A percentile compares a stretch with the other conserved stretches of the same genome.
Evolutionary conservation across 1,140 invertebrate genomes (phyloP).

Genomic region (Microplitis mediator): DNA sequence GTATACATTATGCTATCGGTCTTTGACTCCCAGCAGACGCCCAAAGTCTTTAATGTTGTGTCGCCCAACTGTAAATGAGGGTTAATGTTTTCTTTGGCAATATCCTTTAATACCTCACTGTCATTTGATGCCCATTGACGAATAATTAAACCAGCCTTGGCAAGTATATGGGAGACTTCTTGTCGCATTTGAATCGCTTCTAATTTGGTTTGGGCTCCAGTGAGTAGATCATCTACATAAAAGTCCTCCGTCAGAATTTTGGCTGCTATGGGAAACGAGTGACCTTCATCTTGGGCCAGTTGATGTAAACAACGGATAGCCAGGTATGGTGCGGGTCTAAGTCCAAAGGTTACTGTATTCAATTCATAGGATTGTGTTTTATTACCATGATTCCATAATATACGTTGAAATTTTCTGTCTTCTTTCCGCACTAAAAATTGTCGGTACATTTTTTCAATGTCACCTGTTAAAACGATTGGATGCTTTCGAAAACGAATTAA

Average conservation of each 20-base stretch:
- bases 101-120: background rate
- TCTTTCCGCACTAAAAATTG: constrained; percentile 41
- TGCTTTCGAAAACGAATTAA: constrained; percentile 20
- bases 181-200: background rate
- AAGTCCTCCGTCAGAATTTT: too few relatives aligned
- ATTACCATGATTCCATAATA: constrained; percentile 41
- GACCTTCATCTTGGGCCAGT: background rate
- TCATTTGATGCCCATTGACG: constrained; percentile 21
- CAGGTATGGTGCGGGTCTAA: constrained; percentile 32
- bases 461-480: constrained; percentile 34
- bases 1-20: background rate
- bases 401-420: constrained; percentile 42
- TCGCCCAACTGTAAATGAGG: background rate
- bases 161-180: background rate
- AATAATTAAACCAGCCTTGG: constrained; percentile 14
- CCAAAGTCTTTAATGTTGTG: constrained; percentile 11
- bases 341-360: constrained; percentile 47
- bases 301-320: background rate
- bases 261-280: too few relatives aligned
- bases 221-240: background rate
- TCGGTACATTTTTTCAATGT: constrained; percentile 51
- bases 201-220: background rate
- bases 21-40: background rate
- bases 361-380: constrained; percentile 35
- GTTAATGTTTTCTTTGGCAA: background rate